Evolutionary conservation across 2,113 vertebrate species (phyloP), one percentile per base, ranked within the genome.

Genomic region (Alectura lathami): DNA sequence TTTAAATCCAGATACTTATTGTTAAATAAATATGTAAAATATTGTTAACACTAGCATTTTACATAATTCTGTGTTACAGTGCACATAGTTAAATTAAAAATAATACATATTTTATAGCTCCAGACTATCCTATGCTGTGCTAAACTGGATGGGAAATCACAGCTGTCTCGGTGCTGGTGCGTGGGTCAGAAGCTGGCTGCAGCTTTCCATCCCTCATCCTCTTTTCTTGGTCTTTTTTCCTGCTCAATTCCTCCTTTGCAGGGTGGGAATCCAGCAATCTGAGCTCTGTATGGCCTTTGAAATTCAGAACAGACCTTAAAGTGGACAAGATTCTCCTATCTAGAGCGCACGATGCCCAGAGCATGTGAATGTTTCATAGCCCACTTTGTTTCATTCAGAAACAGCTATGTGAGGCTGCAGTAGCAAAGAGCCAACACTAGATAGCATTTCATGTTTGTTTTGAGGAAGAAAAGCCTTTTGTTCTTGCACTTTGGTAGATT

Each of bases 401-500:
- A 36, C 23, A 70, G 47, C 50, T 75, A n/a, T 2, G 47, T 0
- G 30, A 95, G 83, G 43, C 69, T 95, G 96, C 93, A 96, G 84
- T 97, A 92, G 83, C 95, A 63, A 91, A 91, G 51, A 97, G 51
- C 88, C 80, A 88, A 94, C 97, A 90, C 95, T 97, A 96, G 97
- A 93, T 97, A 93, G 96, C 97, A 97, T 94, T 91, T 96, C 63
- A 67, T 85, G 67, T 94, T 94, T 95, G 47, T 95, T 93, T 92
- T 79, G 79, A 91, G 76, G 69, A 87, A 51, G 50, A 83, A 94
- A 94, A 79, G 32, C 64, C 74, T 94, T 91, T 95, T 96, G 88
- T 92, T 91, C 73, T 78, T 4, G 0, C 59, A 11, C 68, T 90
- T 62, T 38, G 43, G 40, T 63, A 40, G 51, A 34, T 75, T 57